Percentiles rank a stretch among this genome's conserved stretches.
phyloP scores from a whole-genome alignment of 2,797 vertebrate genomes.

The Peromyscus melanophrys region DNA sequence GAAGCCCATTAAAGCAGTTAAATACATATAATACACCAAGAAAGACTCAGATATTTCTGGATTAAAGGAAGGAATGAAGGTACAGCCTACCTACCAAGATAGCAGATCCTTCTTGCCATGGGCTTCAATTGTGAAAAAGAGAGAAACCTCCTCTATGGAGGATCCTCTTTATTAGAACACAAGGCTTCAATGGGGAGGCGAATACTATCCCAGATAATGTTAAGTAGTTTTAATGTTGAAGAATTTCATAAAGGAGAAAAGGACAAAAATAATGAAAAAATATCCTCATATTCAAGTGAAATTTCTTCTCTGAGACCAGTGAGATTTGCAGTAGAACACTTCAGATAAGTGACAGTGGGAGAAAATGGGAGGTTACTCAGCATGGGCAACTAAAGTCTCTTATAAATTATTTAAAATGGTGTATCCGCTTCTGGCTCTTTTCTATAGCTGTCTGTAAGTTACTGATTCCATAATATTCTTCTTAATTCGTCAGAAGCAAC shows the following conservation, averaged over 20 bases:
- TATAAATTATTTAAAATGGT: conserved; percentile 22
- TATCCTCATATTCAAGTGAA: background rate
- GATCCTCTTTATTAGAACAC: background rate
- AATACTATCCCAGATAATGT: background rate
- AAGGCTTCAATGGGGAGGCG: background rate
- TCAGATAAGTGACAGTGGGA: background rate
- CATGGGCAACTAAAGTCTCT: background rate
- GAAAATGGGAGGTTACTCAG: background rate
- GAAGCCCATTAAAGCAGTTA: background rate
- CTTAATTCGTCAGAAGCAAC: conserved; percentile 26
- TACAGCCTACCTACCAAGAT: background rate
- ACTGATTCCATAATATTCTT: conserved; percentile 31
- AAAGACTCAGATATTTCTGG: background rate
- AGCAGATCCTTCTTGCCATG: background rate
- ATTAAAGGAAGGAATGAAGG: background rate
- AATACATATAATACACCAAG: background rate
- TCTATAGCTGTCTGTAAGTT: conserved; percentile 4
- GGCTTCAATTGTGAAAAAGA: background rate
- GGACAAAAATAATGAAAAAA: background rate
- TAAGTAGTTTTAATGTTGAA: background rate
- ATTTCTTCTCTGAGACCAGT: background rate
- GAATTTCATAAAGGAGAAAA: background rate
- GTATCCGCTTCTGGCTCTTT: conserved; percentile 18
- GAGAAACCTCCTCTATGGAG: background rate
- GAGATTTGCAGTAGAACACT: background rate